Evolutionary conservation across 2,888 invertebrate species (phyloP), one percentile per base, ranked within the genome.

Genomic region (Drosophila hamatofila): DNA sequence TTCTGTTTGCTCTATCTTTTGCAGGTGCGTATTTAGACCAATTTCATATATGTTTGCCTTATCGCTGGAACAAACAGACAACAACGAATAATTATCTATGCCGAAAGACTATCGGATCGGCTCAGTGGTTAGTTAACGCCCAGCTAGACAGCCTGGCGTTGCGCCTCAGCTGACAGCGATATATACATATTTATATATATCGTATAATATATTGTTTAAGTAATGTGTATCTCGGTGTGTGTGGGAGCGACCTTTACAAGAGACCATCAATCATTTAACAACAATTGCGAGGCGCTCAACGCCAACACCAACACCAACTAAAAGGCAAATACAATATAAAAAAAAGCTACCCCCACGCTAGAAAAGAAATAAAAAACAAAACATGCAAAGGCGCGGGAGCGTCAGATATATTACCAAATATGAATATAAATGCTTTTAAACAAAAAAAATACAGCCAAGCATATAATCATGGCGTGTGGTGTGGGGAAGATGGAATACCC

Each of bases 181-280:
- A 54, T 30, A 30, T 54, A 39, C 21, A 39, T 39, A 54, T 54
- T 12, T 54, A 51, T 33, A 83, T 72, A n/a, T 25, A 79, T 72
- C 75, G 66, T 68, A 64, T 79, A 73, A 79, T 67, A 79, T 73
- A 72, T 81, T 80, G 76, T 81, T 76, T 81, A 81, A 79, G 81
- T 82, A 81, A 79, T 78, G 62, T 49, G 49, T 49, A 33, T 14
- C 30, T 14, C 44, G 23, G 23, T 27, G 55, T 49, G 33, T 60
- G 73, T 57, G 80, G 73, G 71, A 70, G 81, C 75, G 64, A 80
- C 66, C 81, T 76, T 78, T 67, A 44, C 67, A 51, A 73, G 73
- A 71, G 72, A 66, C 76, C 85, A 86, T 86, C 89, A 86, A 86
- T 86, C 86, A 86, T 81, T 84, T 84, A 77, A 78, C 78, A 83